phyloP scores from a whole-genome alignment of 2,113 vertebrate genomes.

The Craseonycteris thonglongyai region DNA sequence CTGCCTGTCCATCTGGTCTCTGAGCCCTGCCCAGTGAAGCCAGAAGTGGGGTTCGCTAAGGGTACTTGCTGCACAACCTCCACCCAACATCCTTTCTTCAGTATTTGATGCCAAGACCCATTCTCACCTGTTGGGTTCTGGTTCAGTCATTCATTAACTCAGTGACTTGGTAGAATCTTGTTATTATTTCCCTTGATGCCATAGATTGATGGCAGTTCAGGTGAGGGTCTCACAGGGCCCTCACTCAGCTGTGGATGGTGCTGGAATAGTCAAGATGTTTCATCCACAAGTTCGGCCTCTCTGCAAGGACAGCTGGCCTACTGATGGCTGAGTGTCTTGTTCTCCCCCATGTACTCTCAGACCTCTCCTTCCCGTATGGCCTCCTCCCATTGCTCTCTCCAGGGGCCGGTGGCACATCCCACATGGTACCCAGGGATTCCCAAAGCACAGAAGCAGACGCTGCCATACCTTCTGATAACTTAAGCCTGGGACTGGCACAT shows the following conservation, averaged over 20 bases:
- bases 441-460: neutral
- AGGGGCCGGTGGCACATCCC: neutral
- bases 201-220: neutral
- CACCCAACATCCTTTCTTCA: neutral
- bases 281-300: neutral
- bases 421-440: neutral
- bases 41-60: neutral
- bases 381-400: neutral
- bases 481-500: neutral
- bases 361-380: neutral
- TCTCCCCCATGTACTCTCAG: neutral
- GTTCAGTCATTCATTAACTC: neutral
- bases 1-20: neutral
- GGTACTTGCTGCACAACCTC: neutral
- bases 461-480: neutral
- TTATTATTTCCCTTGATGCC: neutral
- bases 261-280: neutral
- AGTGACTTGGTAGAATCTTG: neutral
- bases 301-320: neutral
- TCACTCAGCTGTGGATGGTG: neutral
- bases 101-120: neutral
- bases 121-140: neutral
- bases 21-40: neutral
- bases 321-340: neutral
- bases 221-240: neutral